Percentiles rank a stretch among this genome's conserved stretches.
Conservation (phyloP, 30 jellyfish, hydroid and myxozoan genomes). For the Aurelia aurita region DNA sequence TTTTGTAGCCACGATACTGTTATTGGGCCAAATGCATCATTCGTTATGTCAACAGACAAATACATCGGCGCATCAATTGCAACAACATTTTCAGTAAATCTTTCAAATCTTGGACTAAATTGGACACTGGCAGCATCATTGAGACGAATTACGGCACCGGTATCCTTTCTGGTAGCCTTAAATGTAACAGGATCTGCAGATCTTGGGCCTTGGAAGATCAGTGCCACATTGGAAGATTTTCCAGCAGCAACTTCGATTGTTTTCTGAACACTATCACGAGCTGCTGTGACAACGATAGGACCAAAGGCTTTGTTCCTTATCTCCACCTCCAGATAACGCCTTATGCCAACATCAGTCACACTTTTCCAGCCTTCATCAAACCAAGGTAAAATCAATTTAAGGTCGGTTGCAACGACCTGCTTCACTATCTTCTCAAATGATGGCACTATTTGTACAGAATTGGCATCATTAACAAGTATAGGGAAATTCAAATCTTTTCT, state of each 20-base stretch:
- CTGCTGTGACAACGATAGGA: conserved; percentile 4
- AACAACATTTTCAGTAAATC: neutral
- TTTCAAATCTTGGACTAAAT: neutral
- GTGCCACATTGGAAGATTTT: neutral
- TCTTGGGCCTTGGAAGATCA: neutral
- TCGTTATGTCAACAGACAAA: conserved; percentile 15
- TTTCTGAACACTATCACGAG: neutral
- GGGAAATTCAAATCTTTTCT: neutral
- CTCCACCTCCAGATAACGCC: conserved; percentile 40
- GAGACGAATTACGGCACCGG: neutral
- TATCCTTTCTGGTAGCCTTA: neutral
- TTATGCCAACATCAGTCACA: neutral
- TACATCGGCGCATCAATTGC: neutral
- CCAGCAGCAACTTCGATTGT: neutral
- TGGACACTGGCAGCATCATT: conserved; percentile 5
- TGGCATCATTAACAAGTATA: conserved; percentile 17
- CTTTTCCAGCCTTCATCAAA: neutral
- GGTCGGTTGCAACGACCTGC: conserved; percentile 24
- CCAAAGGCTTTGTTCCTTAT: conserved; percentile 44
- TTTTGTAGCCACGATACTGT: conserved; percentile 1
- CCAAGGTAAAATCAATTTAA: conserved; percentile 3
- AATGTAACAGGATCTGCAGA: neutral
- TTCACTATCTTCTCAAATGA: conserved; percentile 31
- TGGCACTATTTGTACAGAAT: conserved; percentile 15
- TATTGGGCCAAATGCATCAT: neutral